Evolutionary conservation across 2,888 invertebrate genomes (phyloP).

Genomic region (Diaprepes abbreviatus): DNA sequence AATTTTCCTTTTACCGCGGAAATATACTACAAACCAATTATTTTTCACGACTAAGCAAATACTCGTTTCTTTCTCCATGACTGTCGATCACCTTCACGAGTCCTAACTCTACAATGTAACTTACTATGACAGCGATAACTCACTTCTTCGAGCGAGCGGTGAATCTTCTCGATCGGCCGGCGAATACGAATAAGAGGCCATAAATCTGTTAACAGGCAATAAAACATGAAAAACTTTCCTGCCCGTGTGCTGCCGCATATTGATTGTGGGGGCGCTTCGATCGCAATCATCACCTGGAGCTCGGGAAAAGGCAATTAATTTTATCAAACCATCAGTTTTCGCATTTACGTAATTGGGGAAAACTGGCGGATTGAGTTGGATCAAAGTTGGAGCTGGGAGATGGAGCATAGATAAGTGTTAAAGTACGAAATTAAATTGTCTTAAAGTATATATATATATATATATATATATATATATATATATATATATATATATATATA

Average conservation of each 20-base stretch:
- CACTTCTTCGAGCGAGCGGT: background rate
- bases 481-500: too few species aligned
- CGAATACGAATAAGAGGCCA: constrained; percentile 12
- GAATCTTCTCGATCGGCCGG: constrained; percentile 3
- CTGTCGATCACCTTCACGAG: background rate
- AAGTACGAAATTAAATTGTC: too few species aligned
- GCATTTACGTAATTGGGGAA: background rate
- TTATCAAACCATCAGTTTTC: background rate
- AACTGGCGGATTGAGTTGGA: too few species aligned
- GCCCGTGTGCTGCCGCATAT: background rate
- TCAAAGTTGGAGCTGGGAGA: too few species aligned
- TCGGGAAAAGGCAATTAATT: constrained; percentile 11
- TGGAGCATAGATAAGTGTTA: too few species aligned
- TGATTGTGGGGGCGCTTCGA: constrained; percentile 10
- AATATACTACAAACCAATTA: too few species aligned
- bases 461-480: too few species aligned
- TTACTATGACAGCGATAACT: background rate
- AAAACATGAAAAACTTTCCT: background rate
- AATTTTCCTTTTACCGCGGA: too few species aligned
- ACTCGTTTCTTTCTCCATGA: too few species aligned
- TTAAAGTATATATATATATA: too few species aligned
- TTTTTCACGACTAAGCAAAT: too few species aligned
- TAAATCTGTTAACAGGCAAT: constrained; percentile 21
- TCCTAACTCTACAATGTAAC: background rate
- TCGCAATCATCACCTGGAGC: constrained; percentile 6